These are phyloP conservation scores for Eulemur coronatus DNA, from an alignment of 2,797 vertebrate genomes.

Conservation along the genomic window DNA sequence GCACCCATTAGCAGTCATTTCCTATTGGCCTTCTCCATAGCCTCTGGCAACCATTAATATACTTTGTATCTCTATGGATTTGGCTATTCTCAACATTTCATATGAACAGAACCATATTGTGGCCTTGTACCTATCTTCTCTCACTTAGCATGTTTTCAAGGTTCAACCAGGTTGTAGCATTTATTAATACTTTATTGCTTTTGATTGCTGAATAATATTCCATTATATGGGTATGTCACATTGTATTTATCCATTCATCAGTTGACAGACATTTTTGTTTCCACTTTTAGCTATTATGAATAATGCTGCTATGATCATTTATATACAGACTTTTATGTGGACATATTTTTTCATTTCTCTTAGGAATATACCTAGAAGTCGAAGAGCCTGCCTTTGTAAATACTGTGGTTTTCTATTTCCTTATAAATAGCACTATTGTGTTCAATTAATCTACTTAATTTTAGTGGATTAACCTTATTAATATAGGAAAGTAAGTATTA, in stretches of 20 bases:
- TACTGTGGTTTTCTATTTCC: conserved; percentile 16
- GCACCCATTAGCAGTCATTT: background rate
- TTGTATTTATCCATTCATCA: background rate
- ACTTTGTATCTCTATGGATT: background rate
- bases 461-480: background rate
- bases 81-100: conserved; percentile 1
- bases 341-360: conserved; percentile 14
- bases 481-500: background rate
- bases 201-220: background rate
- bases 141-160: background rate
- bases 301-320: background rate
- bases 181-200: background rate
- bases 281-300: conserved; percentile 8
- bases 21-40: background rate
- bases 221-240: background rate
- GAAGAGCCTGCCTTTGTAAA: conserved; percentile 21
- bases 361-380: background rate
- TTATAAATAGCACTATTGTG: background rate
- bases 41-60: background rate
- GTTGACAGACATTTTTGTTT: background rate
- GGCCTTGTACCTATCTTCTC: background rate
- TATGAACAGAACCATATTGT: background rate
- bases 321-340: background rate
- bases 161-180: background rate
- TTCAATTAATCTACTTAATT: conserved; percentile 24